Conservation (phyloP, 2,888 invertebrate species). For the Campoletis raptor region DNA sequence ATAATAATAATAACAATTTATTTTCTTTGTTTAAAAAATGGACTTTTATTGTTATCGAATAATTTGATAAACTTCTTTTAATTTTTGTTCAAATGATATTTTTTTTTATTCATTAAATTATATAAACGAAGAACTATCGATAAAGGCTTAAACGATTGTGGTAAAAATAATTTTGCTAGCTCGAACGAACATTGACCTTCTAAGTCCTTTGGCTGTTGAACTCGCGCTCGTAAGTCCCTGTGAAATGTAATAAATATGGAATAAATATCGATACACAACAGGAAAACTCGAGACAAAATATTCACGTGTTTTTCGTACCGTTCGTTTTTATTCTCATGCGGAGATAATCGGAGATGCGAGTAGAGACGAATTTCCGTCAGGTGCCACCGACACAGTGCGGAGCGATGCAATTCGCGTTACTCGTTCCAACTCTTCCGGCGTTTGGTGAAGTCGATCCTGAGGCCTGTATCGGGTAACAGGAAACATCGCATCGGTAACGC, state of each 20-base stretch:
- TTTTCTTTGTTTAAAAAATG: background rate
- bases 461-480: slow-evolving; percentile 70
- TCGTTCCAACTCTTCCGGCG: background rate
- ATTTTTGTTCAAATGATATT: background rate
- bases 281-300: background rate
- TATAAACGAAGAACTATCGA: background rate
- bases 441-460: slow-evolving; percentile 4
- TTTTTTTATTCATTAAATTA: background rate
- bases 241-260: background rate
- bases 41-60: background rate
- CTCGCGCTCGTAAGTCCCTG: background rate
- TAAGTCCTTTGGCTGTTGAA: background rate
- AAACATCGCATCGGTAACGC: slow-evolving; percentile 74
- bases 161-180: background rate
- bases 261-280: background rate
- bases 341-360: background rate
- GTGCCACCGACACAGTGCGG: slow-evolving; percentile 73
- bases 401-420: slow-evolving; percentile 52
- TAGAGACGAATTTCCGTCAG: background rate
- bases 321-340: background rate
- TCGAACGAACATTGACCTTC: background rate
- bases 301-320: background rate
- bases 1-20: background rate
- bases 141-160: background rate
- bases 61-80: background rate